Percentiles rank a stretch among this genome's conserved stretches.
Evolutionary conservation across 2,888 invertebrate species (phyloP).

Genomic region (Tiliacea citrago): DNA sequence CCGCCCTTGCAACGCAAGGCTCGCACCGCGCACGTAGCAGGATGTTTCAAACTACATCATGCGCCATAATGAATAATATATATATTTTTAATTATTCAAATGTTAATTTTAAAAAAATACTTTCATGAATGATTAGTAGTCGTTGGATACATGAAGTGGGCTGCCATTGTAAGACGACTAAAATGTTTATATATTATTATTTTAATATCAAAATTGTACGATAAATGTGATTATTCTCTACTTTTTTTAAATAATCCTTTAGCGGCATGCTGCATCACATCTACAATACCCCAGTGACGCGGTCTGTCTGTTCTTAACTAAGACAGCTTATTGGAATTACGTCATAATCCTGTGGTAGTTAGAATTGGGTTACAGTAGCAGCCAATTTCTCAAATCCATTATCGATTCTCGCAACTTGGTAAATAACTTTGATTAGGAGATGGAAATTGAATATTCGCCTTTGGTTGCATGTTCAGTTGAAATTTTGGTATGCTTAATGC

Average conservation of each 20-base stretch:
- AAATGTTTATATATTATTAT: no score
- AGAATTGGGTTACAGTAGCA: constrained; percentile 44
- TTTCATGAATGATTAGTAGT: no score
- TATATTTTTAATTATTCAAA: no score
- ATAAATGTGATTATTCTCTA: neutral
- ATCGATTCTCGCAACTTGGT: constrained; percentile 33
- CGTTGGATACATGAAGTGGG: no score
- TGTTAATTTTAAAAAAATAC: no score
- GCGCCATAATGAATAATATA: no score
- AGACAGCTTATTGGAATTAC: constrained; percentile 34
- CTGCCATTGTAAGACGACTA: no score
- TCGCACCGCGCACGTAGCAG: no score
- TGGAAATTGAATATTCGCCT: constrained; percentile 10
- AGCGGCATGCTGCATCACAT: constrained; percentile 1
- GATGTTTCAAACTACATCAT: no score
- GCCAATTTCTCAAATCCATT: constrained; percentile 53
- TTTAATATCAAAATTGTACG: neutral
- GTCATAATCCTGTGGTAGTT: constrained; percentile 53
- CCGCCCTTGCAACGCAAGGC: no score
- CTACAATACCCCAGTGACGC: constrained; percentile 36
- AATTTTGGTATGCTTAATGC: neutral
- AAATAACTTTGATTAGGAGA: constrained; percentile 18
- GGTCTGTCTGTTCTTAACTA: constrained; percentile 28
- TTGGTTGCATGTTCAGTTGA: neutral
- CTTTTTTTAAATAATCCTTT: neutral